Percentiles rank a stretch among this genome's conserved stretches.
phyloP scores from a whole-genome alignment of 2,113 vertebrate genomes.

The Xiphophorus hellerii region DNA sequence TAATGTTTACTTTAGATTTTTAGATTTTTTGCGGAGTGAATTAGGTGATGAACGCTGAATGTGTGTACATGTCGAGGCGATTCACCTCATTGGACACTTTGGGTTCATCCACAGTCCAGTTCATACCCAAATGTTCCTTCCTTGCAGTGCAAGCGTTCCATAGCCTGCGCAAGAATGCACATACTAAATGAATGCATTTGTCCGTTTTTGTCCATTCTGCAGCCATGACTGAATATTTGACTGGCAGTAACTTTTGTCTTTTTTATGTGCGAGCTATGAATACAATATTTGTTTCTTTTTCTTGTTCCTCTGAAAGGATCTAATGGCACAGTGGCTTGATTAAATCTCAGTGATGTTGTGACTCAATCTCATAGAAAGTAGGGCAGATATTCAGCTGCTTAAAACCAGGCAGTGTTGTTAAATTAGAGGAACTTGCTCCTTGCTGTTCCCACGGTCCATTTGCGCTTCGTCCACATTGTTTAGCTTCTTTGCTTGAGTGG shows the following conservation, averaged over 20 bases:
- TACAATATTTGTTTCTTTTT: constrained; percentile 37
- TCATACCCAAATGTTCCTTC: constrained; percentile 36
- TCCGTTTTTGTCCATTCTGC: constrained; percentile 30
- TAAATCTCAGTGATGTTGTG: constrained; percentile 22
- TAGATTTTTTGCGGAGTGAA: neutral
- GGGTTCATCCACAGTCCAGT: constrained; percentile 72
- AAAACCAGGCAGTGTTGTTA: constrained; percentile 10
- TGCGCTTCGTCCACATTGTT: neutral
- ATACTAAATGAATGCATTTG: constrained; percentile 46
- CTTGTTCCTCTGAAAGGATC: neutral
- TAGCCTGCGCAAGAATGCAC: constrained; percentile 60
- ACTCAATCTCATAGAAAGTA: neutral
- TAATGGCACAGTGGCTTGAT: constrained; percentile 34
- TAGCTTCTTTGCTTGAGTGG: constrained; percentile 33
- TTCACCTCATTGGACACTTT: constrained; percentile 34
- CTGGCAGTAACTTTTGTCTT: constrained; percentile 13
- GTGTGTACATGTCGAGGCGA: constrained; percentile 54
- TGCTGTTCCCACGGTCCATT: constrained; percentile 8
- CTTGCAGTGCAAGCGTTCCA: constrained; percentile 72
- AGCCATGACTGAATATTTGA: constrained; percentile 34
- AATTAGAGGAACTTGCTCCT: constrained; percentile 8
- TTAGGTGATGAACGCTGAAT: constrained; percentile 10
- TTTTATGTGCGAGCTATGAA: constrained; percentile 13
- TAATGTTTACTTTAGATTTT: neutral
- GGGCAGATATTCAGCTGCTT: neutral